Evolutionary conservation across 2,888 invertebrate species (phyloP).

Genomic region (Caenorhabditis japonica): DNA sequence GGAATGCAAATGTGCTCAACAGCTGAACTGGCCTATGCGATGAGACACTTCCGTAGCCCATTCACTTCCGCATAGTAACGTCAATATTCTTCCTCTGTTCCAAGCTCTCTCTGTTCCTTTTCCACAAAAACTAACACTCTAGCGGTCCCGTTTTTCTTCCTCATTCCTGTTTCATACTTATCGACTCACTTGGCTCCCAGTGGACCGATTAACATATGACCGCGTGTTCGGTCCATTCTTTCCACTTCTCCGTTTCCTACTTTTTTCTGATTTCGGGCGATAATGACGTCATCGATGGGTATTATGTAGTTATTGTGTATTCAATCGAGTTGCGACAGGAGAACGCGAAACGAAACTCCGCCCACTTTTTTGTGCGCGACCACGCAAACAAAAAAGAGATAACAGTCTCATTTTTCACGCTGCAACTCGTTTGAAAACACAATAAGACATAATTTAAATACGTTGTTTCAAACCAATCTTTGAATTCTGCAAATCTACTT

Average conservation of each 20-base stretch:
- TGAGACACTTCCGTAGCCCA: no score
- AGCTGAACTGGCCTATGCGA: no score
- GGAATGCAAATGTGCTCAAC: no score
- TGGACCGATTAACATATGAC: slow-evolving; percentile 41
- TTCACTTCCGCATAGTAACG: slow-evolving; percentile 36
- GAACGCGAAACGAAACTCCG: no score
- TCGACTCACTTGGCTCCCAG: slow-evolving; percentile 30
- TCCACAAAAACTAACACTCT: slow-evolving; percentile 1
- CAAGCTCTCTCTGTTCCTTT: slow-evolving; percentile 11
- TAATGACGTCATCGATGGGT: slow-evolving; percentile 13
- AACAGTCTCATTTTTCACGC: no score
- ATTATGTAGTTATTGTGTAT: slow-evolving; percentile 18
- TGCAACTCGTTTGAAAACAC: no score
- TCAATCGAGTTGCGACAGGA: no score
- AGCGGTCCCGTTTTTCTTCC: slow-evolving; percentile 7
- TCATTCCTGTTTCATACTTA: slow-evolving; percentile 29
- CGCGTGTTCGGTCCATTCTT: slow-evolving; percentile 30
- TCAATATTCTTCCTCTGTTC: slow-evolving; percentile 11
- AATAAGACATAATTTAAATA: no score
- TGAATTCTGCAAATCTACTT: slow-evolving; percentile 1
- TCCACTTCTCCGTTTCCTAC: slow-evolving; percentile 8
- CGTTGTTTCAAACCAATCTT: slow-evolving; percentile 1
- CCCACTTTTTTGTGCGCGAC: no score
- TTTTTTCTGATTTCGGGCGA: not conserved
- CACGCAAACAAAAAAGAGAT: no score